Conservation (phyloP, 1,140 invertebrate species). For the Phenacoccus solenopsis region DNA sequence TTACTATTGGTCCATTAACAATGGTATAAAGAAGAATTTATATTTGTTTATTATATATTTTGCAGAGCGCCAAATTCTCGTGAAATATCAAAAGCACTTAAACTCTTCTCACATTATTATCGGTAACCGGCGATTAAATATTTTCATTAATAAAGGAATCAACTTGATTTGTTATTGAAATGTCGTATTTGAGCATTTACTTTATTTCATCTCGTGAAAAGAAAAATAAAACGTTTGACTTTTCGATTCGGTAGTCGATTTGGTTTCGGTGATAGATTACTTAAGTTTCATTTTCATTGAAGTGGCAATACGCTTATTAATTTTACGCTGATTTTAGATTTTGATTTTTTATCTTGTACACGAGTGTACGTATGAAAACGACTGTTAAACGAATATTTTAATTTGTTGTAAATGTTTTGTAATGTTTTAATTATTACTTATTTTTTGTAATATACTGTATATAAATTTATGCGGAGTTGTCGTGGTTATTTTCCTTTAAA, state of each 20-base stretch:
- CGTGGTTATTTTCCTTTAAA: too few relatives aligned
- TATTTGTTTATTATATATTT: neutral
- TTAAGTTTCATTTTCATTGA: neutral
- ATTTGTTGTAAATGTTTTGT: neutral
- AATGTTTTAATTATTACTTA: too few relatives aligned
- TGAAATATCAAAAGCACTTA: constrained; percentile 3
- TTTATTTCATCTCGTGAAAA: neutral
- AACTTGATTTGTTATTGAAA: too few relatives aligned
- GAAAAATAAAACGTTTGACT: too few relatives aligned
- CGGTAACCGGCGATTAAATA: neutral
- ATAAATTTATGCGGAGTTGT: too few relatives aligned
- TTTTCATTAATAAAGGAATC: neutral
- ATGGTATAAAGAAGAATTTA: neutral
- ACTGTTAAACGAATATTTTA: neutral
- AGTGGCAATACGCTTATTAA: constrained; percentile 8
- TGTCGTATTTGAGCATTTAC: neutral
- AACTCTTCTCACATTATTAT: neutral
- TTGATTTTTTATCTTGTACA: neutral
- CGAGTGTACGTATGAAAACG: neutral
- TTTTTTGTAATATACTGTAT: too few relatives aligned
- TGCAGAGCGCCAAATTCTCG: neutral
- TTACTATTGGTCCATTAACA: neutral
- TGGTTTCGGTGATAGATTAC: neutral
- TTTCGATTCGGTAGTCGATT: too few relatives aligned
- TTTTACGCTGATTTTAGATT: neutral